Conservation (phyloP, 2,888 invertebrate genomes). For the Lycaena phlaeas region DNA sequence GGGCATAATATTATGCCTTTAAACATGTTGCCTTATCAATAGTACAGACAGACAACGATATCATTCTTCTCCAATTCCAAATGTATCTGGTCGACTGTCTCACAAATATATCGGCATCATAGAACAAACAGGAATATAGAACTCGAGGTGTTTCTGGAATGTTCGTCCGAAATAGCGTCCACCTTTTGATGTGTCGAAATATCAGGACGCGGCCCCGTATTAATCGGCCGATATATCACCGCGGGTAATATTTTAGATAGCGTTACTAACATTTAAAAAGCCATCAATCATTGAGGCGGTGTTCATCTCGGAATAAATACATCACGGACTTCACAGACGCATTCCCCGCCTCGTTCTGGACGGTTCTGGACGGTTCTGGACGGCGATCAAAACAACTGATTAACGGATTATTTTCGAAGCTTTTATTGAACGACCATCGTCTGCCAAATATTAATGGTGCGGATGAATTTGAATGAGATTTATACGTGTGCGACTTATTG, state of each 20-base stretch:
- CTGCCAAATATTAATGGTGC: not conserved
- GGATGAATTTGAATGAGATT: too few species aligned
- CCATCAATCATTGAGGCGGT: not conserved
- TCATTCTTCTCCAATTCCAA: too few species aligned
- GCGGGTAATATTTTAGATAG: not conserved
- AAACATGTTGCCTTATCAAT: too few species aligned
- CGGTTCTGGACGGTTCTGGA: conserved; percentile 19
- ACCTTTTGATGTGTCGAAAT: not conserved
- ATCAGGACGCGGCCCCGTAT: not conserved
- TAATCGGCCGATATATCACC: not conserved
- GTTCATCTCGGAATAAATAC: conserved; percentile 9
- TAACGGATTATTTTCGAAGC: conserved; percentile 31
- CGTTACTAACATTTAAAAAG: not conserved
- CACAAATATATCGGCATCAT: too few species aligned
- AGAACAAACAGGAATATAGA: too few species aligned
- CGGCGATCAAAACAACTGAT: conserved; percentile 20
- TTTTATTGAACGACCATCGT: conserved; percentile 11
- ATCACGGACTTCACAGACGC: conserved; percentile 21
- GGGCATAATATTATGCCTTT: too few species aligned
- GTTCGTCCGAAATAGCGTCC: not conserved
- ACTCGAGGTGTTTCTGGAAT: not conserved
- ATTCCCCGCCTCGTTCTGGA: conserved; percentile 21
- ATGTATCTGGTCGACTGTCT: too few species aligned
- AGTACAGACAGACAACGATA: too few species aligned
- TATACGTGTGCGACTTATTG: too few species aligned